These are phyloP conservation scores for Oscheius sp. DNA, from an alignment of 2,888 invertebrate genomes.

Conservation along the genomic window DNA sequence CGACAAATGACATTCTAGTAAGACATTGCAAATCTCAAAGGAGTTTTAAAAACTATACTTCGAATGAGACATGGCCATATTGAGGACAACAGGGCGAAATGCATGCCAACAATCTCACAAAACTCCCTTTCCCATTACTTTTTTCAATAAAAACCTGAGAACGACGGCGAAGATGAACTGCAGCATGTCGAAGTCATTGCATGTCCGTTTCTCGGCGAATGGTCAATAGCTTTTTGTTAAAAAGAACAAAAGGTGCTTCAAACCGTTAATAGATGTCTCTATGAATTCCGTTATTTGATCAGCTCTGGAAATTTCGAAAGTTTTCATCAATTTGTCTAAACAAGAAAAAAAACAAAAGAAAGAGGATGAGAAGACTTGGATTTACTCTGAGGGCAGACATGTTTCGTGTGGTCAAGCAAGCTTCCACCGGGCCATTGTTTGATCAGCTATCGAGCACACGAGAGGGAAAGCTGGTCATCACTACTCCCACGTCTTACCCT, in stretches of 20 bases:
- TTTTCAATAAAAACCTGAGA: constrained; percentile 20
- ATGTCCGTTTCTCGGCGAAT: constrained; percentile 4
- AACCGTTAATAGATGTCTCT: not conserved
- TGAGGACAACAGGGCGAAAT: not conserved
- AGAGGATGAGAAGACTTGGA: not conserved
- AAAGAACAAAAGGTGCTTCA: not conserved
- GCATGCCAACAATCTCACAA: too few species aligned
- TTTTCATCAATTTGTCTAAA: too few species aligned
- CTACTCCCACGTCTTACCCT: constrained; percentile 22
- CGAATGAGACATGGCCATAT: too few species aligned
- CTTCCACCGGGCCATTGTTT: constrained; percentile 16
- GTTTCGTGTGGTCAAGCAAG: constrained; percentile 31
- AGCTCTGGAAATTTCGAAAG: not conserved
- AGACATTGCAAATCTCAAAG: too few species aligned
- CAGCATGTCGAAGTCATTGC: constrained; percentile 29
- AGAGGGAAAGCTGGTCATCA: not conserved
- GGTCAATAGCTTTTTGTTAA: constrained; percentile 23
- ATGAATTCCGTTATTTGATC: not conserved
- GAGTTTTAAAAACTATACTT: too few species aligned
- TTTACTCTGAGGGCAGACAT: constrained; percentile 13
- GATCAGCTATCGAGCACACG: constrained; percentile 29
- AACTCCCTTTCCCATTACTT: too few species aligned
- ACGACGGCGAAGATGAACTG: constrained; percentile 25
- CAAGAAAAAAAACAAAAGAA: constrained; percentile 5
- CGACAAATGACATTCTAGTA: too few species aligned